Percentiles rank a stretch among this genome's conserved stretches.
phyloP scores from a whole-genome alignment of 1,140 invertebrate genomes.

The Bombus huntii region DNA sequence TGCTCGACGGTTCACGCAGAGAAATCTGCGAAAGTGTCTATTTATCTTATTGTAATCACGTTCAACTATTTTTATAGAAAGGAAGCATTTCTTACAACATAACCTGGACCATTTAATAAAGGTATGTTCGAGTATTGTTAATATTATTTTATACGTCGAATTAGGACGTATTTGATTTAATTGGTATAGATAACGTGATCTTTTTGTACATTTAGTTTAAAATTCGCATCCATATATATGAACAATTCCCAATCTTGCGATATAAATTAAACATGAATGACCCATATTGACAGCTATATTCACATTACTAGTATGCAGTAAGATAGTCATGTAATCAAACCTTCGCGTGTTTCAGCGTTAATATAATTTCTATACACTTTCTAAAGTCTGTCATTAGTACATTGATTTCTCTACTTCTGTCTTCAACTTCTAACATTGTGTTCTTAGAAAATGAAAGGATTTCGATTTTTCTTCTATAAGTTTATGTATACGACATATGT shows the following conservation, averaged over 20 bases:
- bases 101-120: slow-evolving; percentile 53
- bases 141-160: neutral
- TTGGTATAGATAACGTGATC: neutral
- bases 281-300: slow-evolving; percentile 32
- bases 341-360: neutral
- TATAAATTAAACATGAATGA: neutral
- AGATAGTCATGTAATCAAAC: slow-evolving; percentile 3
- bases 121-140: slow-evolving; percentile 34
- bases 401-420: neutral
- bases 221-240: neutral
- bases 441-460: neutral
- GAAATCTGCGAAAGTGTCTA: slow-evolving; percentile 19
- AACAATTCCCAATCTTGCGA: neutral
- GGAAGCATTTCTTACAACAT: slow-evolving; percentile 40
- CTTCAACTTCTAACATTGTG: too few species aligned
- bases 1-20: slow-evolving; percentile 15
- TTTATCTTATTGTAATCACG: neutral
- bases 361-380: neutral
- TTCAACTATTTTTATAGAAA: neutral
- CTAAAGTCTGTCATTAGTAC: too few species aligned
- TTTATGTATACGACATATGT: slow-evolving; percentile 36
- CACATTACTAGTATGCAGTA: slow-evolving; percentile 6
- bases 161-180: neutral
- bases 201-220: too few species aligned
- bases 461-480: neutral